phyloP scores from a whole-genome alignment of 2,113 vertebrate genomes.

The Micronycteris hirsuta region DNA sequence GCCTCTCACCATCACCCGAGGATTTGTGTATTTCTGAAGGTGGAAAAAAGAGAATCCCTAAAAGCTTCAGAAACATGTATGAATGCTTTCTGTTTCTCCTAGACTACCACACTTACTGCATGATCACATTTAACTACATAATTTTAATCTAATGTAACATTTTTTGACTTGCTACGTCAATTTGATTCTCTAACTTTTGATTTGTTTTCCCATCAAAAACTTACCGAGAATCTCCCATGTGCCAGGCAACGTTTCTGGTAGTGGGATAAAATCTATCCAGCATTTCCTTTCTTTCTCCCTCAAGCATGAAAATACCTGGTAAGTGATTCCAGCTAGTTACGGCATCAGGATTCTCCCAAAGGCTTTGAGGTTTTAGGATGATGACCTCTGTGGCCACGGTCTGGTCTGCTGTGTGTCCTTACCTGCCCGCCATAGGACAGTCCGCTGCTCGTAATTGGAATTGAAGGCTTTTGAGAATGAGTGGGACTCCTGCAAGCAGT shows the following conservation, averaged over 20 bases:
- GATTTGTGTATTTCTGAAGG: not conserved
- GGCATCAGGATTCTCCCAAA: not conserved
- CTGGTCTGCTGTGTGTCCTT: not conserved
- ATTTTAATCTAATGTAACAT: not conserved
- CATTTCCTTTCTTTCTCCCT: not conserved
- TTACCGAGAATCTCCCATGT: not conserved
- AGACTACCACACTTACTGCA: not conserved
- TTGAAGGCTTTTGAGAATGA: conserved; percentile 97
- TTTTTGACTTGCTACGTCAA: not conserved
- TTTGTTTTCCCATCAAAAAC: not conserved
- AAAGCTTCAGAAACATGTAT: not conserved
- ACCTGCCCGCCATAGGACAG: conserved; percentile 97
- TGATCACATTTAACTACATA: not conserved
- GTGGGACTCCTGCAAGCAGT: conserved; percentile 97
- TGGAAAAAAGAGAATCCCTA: not conserved
- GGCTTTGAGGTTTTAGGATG: not conserved
- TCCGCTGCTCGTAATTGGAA: conserved; percentile 97
- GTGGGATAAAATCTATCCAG: not conserved
- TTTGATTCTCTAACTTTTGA: not conserved
- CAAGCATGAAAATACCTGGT: not conserved
- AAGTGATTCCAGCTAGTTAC: not conserved
- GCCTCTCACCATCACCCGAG: not conserved
- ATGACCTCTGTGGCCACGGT: not conserved
- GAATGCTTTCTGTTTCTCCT: not conserved
- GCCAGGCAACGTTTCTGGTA: not conserved